phyloP scores from a whole-genome alignment of 2,797 vertebrate genomes.

The Capromys pilorides region DNA sequence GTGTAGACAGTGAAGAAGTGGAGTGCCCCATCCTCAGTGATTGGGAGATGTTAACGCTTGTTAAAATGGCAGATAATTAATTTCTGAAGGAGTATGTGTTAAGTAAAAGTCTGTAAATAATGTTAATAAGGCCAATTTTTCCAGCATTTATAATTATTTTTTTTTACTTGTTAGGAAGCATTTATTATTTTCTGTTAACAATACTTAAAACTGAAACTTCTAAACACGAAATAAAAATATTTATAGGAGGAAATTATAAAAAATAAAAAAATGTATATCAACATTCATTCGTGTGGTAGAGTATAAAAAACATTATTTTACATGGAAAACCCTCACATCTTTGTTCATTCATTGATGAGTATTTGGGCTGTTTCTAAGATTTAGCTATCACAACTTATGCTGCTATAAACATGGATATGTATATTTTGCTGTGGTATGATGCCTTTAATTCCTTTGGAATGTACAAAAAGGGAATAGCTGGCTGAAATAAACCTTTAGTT shows the following conservation, averaged over 20 bases:
- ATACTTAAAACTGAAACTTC: conserved; percentile 87
- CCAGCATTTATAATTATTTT: conserved; percentile 94
- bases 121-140: conserved; percentile 91
- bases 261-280: too few species aligned
- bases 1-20: conserved; percentile 82
- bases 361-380: too few species aligned
- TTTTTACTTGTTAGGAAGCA: conserved; percentile 89
- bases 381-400: too few species aligned
- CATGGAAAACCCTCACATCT: too few species aligned
- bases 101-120: conserved; percentile 92
- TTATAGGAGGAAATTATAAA: conserved; percentile 91
- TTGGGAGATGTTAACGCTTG: conserved; percentile 85
- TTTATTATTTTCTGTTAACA: conserved; percentile 91
- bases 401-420: too few species aligned
- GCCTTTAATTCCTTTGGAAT: too few species aligned
- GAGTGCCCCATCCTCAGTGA: conserved; percentile 83
- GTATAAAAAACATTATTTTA: too few species aligned
- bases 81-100: conserved; percentile 88
- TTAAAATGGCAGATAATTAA: conserved; percentile 87
- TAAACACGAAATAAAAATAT: conserved; percentile 89
- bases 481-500: too few species aligned
- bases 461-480: too few species aligned
- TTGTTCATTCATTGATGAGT: too few species aligned
- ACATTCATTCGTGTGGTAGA: too few species aligned
- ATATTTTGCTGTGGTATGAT: too few species aligned